Percentiles rank a stretch among this genome's conserved stretches.
Evolutionary conservation across 1,140 invertebrate genomes (phyloP).

Genomic region (Ceratina japonica): DNA sequence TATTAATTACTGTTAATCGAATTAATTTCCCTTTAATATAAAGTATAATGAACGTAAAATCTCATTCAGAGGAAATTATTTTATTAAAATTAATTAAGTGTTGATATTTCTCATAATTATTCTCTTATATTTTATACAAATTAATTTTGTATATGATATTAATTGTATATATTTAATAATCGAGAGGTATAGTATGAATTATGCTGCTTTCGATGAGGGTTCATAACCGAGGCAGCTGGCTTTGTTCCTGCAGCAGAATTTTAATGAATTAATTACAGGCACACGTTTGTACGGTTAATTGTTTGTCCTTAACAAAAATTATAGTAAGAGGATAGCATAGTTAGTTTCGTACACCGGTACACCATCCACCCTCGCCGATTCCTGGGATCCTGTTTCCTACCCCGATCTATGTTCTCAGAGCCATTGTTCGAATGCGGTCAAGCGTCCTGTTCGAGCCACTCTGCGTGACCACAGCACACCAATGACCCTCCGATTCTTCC

Average conservation of each 20-base stretch:
- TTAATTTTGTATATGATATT: not conserved
- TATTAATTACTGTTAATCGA: too few species aligned
- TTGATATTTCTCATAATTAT: too few species aligned
- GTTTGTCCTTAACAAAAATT: not conserved
- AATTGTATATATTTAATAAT: not conserved
- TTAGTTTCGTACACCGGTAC: not conserved
- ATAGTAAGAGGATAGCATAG: not conserved
- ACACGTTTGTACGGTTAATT: not conserved
- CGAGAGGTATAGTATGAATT: too few species aligned
- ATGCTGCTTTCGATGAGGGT: not conserved
- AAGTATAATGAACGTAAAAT: too few species aligned
- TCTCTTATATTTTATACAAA: not conserved
- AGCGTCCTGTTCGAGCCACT: constrained; percentile 54
- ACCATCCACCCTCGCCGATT: constrained; percentile 26
- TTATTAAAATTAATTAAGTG: too few species aligned
- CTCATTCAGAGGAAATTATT: too few species aligned
- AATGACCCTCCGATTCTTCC: not conserved
- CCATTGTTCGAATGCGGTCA: constrained; percentile 70
- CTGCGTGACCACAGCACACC: not conserved
- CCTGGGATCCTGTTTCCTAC: constrained; percentile 68
- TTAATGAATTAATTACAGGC: too few species aligned
- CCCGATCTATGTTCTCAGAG: constrained; percentile 68
- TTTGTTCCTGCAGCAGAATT: too few species aligned
- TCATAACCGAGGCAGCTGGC: not conserved
- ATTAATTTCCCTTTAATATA: too few species aligned